Evolutionary conservation across 2,888 invertebrate species (phyloP).

Genomic region (Parelbella ahira): DNA sequence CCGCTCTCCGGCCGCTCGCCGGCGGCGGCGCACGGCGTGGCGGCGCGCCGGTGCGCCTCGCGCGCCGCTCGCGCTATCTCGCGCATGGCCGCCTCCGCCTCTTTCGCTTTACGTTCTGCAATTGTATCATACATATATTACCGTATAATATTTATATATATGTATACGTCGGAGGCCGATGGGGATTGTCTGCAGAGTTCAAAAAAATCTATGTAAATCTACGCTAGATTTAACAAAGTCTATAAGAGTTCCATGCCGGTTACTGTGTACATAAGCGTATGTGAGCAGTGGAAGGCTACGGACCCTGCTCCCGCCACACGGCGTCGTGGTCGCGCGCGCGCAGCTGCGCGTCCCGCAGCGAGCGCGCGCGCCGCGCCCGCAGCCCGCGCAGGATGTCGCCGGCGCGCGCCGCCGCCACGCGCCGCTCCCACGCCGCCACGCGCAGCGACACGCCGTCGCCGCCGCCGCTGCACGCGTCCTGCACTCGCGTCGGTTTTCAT

Average conservation of each 20-base stretch:
- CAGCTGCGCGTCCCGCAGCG: conserved; percentile 79
- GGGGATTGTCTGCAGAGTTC: too few species aligned
- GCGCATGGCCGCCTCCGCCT: conserved; percentile 84
- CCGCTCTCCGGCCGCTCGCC: too few species aligned
- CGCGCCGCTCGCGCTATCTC: conserved; percentile 85
- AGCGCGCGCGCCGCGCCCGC: conserved; percentile 75
- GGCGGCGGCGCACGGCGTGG: too few species aligned
- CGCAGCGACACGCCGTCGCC: conserved; percentile 79
- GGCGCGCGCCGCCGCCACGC: conserved; percentile 83
- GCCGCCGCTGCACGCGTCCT: conserved; percentile 35
- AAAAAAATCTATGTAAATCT: too few species aligned
- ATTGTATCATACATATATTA: too few species aligned
- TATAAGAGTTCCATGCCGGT: too few species aligned
- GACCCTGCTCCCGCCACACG: conserved; percentile 84
- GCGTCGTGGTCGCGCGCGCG: conserved; percentile 81
- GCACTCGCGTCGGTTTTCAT: too few species aligned
- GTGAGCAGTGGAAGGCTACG: too few species aligned
- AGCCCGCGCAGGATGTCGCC: conserved; percentile 83
- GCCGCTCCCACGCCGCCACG: conserved; percentile 85
- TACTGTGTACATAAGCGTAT: too few species aligned
- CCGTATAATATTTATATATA: too few species aligned
- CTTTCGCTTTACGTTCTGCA: conserved; percentile 84
- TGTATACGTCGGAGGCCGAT: too few species aligned
- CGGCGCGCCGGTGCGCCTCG: conserved; percentile 82
- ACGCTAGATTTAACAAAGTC: too few species aligned